A percentile compares a stretch with the other conserved stretches of the same genome.
Conservation (phyloP, 1,140 invertebrate species). For the Agrilus planipennis region DNA sequence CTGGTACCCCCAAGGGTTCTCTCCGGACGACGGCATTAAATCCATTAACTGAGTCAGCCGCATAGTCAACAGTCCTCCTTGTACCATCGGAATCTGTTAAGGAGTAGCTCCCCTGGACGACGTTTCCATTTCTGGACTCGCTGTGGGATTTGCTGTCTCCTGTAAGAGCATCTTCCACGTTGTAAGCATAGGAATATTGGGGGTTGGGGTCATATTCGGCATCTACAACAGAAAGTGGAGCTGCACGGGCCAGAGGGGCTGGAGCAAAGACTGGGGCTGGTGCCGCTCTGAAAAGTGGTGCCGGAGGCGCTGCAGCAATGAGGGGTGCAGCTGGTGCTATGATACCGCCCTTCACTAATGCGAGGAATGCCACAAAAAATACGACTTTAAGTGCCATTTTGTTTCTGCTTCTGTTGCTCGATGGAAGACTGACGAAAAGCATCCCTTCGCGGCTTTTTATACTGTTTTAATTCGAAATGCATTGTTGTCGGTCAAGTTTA, state of each 20-base stretch:
- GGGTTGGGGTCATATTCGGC: constrained; percentile 38
- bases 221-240: constrained; percentile 11
- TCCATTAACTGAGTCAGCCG: constrained; percentile 41
- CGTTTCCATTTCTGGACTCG: constrained; percentile 44
- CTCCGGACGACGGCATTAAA: constrained; percentile 46
- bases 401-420: too few species aligned
- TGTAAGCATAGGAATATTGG: constrained; percentile 39
- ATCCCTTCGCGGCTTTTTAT: too few species aligned
- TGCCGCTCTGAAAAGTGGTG: not conserved
- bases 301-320: constrained; percentile 3
- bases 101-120: constrained; percentile 48
- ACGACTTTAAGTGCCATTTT: too few species aligned
- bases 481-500: too few species aligned
- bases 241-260: constrained; percentile 29
- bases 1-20: constrained; percentile 14
- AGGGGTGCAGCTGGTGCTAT: constrained; percentile 10
- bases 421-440: too few species aligned
- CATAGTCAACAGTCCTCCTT: constrained; percentile 31
- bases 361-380: too few species aligned
- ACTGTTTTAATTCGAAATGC: too few species aligned
- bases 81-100: constrained; percentile 48
- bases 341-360: too few species aligned
- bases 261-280: constrained; percentile 11
- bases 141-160: constrained; percentile 42
- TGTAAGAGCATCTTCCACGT: constrained; percentile 41